phyloP scores from a whole-genome alignment of 2,113 vertebrate genomes.

The Lasiurus cinereus region DNA sequence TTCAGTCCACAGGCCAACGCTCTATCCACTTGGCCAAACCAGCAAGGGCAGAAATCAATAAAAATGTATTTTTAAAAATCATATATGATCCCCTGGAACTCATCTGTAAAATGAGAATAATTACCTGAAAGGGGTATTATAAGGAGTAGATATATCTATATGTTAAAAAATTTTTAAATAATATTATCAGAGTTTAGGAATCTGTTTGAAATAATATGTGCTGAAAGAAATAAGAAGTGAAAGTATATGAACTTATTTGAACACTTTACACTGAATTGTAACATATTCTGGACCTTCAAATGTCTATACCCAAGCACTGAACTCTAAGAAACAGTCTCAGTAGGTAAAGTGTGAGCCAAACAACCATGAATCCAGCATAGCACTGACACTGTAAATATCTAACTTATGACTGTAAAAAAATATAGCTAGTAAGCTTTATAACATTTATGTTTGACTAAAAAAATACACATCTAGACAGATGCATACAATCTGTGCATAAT shows the following conservation, averaged over 20 bases:
- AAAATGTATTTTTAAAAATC: not conserved
- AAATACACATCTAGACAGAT: not conserved
- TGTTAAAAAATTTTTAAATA: not conserved
- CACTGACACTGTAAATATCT: not conserved
- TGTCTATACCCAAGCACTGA: not conserved
- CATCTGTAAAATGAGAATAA: slow-evolving; percentile 21
- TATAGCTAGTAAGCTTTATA: not conserved
- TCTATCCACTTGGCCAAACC: too few species aligned
- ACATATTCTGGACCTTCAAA: not conserved
- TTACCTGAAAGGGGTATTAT: not conserved
- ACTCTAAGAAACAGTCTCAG: not conserved
- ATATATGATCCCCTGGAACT: not conserved
- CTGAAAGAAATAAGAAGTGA: slow-evolving; percentile 43
- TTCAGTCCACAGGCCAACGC: too few species aligned
- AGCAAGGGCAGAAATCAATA: too few species aligned
- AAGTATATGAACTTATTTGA: not conserved
- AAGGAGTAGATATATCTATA: slow-evolving; percentile 2
- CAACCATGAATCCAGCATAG: not conserved
- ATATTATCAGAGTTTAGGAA: slow-evolving; percentile 28
- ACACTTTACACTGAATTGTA: not conserved
- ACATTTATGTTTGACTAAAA: not conserved
- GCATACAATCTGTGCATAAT: not conserved
- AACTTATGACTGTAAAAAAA: slow-evolving; percentile 19
- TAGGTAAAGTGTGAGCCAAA: not conserved
- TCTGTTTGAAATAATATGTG: not conserved